Percentiles rank a stretch among this genome's conserved stretches.
Evolutionary conservation across 1,140 invertebrate genomes (phyloP).

Genomic region (Drosophila ironensis): DNA sequence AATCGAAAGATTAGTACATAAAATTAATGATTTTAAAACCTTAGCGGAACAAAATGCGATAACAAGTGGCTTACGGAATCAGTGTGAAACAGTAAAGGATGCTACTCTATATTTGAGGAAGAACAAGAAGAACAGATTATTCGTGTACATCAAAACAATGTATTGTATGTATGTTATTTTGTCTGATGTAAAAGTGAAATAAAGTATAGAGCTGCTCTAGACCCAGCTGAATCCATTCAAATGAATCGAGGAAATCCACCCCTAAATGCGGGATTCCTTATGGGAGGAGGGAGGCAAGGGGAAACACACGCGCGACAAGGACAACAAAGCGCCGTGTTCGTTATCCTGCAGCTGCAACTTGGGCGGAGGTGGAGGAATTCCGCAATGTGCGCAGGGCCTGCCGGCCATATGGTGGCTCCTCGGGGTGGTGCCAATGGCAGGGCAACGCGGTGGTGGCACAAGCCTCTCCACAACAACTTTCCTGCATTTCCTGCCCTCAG

Average conservation of each 20-base stretch:
- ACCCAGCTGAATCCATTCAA: slow-evolving; percentile 48
- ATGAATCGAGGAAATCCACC: slow-evolving; percentile 32
- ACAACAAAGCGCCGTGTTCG: slow-evolving; percentile 38
- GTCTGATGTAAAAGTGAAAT: slow-evolving; percentile 38
- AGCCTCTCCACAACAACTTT: slow-evolving; percentile 56
- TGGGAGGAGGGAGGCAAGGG: not conserved
- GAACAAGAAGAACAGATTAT: slow-evolving; percentile 21
- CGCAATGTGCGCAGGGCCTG: slow-evolving; percentile 72
- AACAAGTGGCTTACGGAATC: slow-evolving; percentile 45
- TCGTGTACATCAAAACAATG: slow-evolving; percentile 16
- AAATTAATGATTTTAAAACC: slow-evolving; percentile 47
- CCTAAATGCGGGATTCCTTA: slow-evolving; percentile 24
- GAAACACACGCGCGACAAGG: slow-evolving; percentile 20
- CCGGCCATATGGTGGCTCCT: slow-evolving; percentile 58
- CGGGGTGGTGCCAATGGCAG: slow-evolving; percentile 48
- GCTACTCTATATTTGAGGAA: not conserved
- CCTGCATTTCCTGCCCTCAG: slow-evolving; percentile 51
- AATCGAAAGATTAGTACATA: slow-evolving; percentile 26
- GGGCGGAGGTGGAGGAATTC: slow-evolving; percentile 62
- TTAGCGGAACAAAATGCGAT: slow-evolving; percentile 48
- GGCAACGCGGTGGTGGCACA: slow-evolving; percentile 26
- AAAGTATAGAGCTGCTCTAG: slow-evolving; percentile 45
- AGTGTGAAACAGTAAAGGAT: slow-evolving; percentile 15
- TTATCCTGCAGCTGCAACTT: slow-evolving; percentile 39
- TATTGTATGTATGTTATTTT: slow-evolving; percentile 39